A percentile compares a stretch with the other conserved stretches of the same genome.
phyloP scores from a whole-genome alignment of 2,888 invertebrate species.

The Microplitis manilae region DNA sequence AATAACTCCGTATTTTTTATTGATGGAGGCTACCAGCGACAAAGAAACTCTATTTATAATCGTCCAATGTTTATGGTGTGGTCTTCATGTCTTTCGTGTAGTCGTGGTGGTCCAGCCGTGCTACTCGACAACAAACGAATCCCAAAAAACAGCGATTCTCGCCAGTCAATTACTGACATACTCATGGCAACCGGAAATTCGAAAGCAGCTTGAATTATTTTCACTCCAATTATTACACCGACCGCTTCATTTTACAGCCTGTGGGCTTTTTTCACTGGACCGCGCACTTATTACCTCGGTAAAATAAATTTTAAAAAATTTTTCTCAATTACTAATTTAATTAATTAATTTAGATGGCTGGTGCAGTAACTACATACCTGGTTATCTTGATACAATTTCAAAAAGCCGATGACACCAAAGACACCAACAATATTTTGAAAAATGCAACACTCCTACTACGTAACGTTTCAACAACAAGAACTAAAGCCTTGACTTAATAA shows the following conservation, averaged over 20 bases:
- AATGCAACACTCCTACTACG: conserved; percentile 61
- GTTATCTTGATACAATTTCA: conserved; percentile 78
- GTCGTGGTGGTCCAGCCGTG: conserved; percentile 76
- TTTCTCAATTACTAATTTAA: not conserved
- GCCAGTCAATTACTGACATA: conserved; percentile 71
- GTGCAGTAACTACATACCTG: conserved; percentile 76
- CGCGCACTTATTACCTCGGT: conserved; percentile 76
- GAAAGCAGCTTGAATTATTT: conserved; percentile 75
- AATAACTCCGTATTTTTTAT: conserved; percentile 77
- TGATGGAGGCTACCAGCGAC: conserved; percentile 74
- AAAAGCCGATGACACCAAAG: conserved; percentile 72
- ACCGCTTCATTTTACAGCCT: conserved; percentile 75
- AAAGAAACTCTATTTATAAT: conserved; percentile 73
- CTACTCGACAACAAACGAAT: conserved; percentile 74
- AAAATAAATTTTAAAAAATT: conserved; percentile 44
- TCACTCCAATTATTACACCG: conserved; percentile 75
- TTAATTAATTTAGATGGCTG: conserved; percentile 73
- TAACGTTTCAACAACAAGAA: conserved; percentile 52
- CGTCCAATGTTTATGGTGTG: conserved; percentile 76
- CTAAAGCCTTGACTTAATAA: conserved; percentile 32
- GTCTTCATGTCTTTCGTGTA: conserved; percentile 74
- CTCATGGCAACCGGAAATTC: conserved; percentile 64
- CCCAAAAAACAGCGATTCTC: conserved; percentile 72
- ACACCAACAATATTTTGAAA: conserved; percentile 53
- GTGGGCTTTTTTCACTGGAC: conserved; percentile 76